Base-by-base conservation (phyloP, 2,113 vertebrate species). In the Cettia cetti region DNA sequence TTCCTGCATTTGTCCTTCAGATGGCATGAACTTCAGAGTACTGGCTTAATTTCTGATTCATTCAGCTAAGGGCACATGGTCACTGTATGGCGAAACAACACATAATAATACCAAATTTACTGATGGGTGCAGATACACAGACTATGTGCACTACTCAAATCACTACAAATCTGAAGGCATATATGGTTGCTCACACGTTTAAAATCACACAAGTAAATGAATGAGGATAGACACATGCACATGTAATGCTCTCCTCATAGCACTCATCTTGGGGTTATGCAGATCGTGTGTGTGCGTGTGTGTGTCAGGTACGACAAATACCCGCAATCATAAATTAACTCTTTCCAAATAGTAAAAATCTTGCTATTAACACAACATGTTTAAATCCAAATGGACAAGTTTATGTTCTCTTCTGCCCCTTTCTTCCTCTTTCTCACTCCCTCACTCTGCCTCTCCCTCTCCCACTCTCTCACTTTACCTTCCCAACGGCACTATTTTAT, bases 401-500 rank as follows among this genome's bases (percentile, higher is more conserved):
- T 96, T 91, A 86, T 65, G 76, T 39, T 76, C 42, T 66, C 40
- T 97, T 96, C 89, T 95, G 92, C 95, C 91, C 93, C 92, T 95
- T 94, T 88, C 91, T 92, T 95, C 87, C 81, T 91, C 85, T 92
- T 91, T 95, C 82, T 90, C 88, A 70, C 53, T 92, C 71, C 65
- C 86, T 92, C 63, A 82, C 79, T 85, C 54, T 91, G 49, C 82
- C 80, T 95, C 53, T 96, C 91, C 81, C 85, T 90, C 82, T 82
- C 91, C 81, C 85, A 89, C 82, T 82, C 94, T 92, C 92, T 96
- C 94, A 92, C 93, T 96, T 97, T 98, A 96, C 96, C 97, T 98
- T 98, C 97, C 97, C 96, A 70, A 96, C 52, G 97, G 97, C 97
- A 97, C 96, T 96, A 97, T 97, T 97, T 97, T 97, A 97, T 98